Percentiles rank a stretch among this genome's conserved stretches.
Evolutionary conservation across 2,888 invertebrate species (phyloP).

Genomic region (Congeria kusceri): DNA sequence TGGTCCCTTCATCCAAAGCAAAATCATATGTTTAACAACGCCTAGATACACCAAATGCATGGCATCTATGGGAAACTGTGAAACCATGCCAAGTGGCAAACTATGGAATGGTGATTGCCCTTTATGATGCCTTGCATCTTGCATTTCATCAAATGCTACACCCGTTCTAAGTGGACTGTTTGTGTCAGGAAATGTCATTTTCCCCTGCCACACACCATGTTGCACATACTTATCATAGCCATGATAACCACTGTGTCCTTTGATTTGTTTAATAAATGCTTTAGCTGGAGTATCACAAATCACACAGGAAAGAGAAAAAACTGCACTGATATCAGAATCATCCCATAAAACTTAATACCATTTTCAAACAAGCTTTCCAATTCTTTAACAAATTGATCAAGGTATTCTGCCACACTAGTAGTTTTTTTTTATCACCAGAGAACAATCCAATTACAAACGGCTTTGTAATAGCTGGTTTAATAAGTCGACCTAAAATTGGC

Average conservation of each 20-base stretch:
- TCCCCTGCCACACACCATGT: conserved; percentile 20
- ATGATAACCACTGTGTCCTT: conserved; percentile 33
- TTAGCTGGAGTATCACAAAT: conserved; percentile 39
- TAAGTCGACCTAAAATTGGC: too few species aligned
- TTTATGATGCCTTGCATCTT: conserved; percentile 64
- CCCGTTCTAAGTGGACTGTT: conserved; percentile 55
- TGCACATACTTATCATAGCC: conserved; percentile 42
- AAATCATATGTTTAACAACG: conserved; percentile 74
- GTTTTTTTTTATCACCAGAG: too few species aligned
- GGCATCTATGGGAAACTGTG: conserved; percentile 75
- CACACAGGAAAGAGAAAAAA: conserved; percentile 1
- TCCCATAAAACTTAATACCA: too few species aligned
- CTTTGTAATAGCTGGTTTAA: too few species aligned
- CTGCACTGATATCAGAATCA: too few species aligned
- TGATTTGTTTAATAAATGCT: conserved; percentile 36
- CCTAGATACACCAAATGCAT: conserved; percentile 81
- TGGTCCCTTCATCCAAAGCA: conserved; percentile 72
- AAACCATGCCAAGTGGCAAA: conserved; percentile 68
- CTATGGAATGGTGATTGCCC: conserved; percentile 45
- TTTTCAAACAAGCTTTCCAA: too few species aligned
- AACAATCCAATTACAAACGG: too few species aligned
- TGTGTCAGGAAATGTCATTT: conserved; percentile 59
- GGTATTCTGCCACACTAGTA: too few species aligned
- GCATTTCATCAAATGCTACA: conserved; percentile 46
- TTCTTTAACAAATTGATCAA: too few species aligned